Evolutionary conservation across 2,888 invertebrate species (phyloP), one percentile per base, ranked within the genome.

Genomic region (Agrotis segetum): DNA sequence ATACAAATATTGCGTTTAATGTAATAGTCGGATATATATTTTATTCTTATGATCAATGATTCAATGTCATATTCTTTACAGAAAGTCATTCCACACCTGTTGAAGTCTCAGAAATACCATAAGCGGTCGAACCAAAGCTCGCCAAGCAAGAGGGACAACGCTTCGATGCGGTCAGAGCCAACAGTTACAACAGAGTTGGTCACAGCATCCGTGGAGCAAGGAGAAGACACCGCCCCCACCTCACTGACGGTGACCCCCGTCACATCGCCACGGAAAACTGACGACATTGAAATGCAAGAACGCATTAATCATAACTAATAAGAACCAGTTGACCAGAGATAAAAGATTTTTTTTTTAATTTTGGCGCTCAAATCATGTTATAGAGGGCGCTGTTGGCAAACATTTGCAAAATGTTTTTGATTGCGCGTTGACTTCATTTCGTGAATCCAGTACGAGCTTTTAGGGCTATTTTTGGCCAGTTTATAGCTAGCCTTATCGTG

Each of bases 111-210:
- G 17, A 88, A 88, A 11, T 88, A 88, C 3, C 86, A 88, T 13
- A 82, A 81, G n/a, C 87, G 88, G 7, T 89, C 92, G 2, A 86
- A 89, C 2, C 88, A 84, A 2, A 89, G 83, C 64, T 93, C 95
- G 0, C 93, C 94, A 1, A 88, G 82, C 29, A 92, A 91, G 74
- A 89, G 88, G 5, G 95, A 95, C 81, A 91, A 88, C 13, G 70
- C 83, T 0, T 95, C 95, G 0, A 77, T 92, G 29, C 85, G 85
- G 50, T 96, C 96, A 0, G 95, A 95, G 55, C 94, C 95, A 2
- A 96, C 96, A 0, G 81, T 86, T 29, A 93, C 92, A 62, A 95
- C 96, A 13, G 95, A 95, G 74, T 85, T 96, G 68, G 95, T 95
- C 49, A 93, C 94, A 0, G 94, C 91, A 0, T 90, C 94, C 3